These are phyloP conservation scores for Blera fallax DNA, from an alignment of 2,888 invertebrate genomes.

Conservation along the genomic window DNA sequence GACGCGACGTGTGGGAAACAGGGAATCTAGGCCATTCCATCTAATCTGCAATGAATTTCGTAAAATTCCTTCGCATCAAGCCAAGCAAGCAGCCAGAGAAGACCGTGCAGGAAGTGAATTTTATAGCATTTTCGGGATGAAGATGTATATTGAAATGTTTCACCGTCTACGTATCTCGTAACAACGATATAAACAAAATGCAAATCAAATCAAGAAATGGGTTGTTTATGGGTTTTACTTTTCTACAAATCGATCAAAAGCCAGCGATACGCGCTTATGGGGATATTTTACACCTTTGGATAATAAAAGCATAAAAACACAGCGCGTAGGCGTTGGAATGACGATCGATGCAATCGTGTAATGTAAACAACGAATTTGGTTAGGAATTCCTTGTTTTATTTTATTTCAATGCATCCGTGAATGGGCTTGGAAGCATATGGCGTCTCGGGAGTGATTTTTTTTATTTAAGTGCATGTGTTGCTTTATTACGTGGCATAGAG, in stretches of 20 bases:
- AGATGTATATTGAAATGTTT: constrained; percentile 22
- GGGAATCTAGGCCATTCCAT: constrained; percentile 29
- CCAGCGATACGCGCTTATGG: constrained; percentile 10
- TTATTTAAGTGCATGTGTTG: neutral
- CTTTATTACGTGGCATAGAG: neutral
- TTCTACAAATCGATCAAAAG: constrained; percentile 37
- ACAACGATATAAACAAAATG: constrained; percentile 38
- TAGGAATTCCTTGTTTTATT: constrained; percentile 22
- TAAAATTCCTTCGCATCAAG: constrained; percentile 16
- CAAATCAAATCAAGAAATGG: constrained; percentile 19
- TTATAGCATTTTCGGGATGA: constrained; percentile 36
- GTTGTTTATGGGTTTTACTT: constrained; percentile 32
- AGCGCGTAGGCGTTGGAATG: constrained; percentile 13
- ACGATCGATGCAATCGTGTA: constrained; percentile 38
- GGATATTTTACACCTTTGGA: constrained; percentile 30
- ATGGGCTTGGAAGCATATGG: constrained; percentile 32
- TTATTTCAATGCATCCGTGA: constrained; percentile 31
- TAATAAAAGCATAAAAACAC: constrained; percentile 5
- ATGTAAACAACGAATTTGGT: constrained; percentile 40
- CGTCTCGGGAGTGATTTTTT: neutral
- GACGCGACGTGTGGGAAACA: constrained; percentile 29
- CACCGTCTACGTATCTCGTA: neutral
- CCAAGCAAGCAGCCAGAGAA: neutral
- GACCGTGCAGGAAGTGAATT: constrained; percentile 38
- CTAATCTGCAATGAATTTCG: constrained; percentile 52